Evolutionary conservation across 2,888 invertebrate species (phyloP), one percentile per base, ranked within the genome.

Genomic region (Andrena minutula): DNA sequence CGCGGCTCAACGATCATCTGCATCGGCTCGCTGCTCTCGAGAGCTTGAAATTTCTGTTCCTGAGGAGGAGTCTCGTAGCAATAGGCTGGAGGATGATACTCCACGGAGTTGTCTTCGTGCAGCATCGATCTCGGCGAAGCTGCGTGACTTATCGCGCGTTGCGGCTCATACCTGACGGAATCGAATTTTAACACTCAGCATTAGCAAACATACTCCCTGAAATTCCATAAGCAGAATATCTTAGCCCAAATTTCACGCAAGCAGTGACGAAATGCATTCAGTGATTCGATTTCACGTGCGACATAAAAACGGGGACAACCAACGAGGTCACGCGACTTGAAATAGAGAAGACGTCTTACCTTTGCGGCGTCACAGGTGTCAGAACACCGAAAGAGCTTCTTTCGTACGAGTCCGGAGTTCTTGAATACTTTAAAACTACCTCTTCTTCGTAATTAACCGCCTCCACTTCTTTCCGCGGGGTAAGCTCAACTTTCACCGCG

Each of bases 21-120:
- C 49, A 85, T 72, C 61, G 84, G 81, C 35, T 87, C 88, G 10
- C 64, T 70, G 58, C 56, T 77, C 49, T 92, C 90, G 23, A 83
- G 58, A 7, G 86, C 83, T 30, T 89, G 90, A 78, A 89, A 92
- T 74, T 89, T 89, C 10, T 89, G 85, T 41, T 92, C 93, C 71
- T 92, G 92, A 2, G 92, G 92, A 16, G 92, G 91, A 10, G 91
- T 92, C 66, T 93, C 92, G 80, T 92, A 93, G 72, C 92, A 92
- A 68, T 93, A 92, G 35, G 85, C 66, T n/a, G 90, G 86, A 2
- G 88, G 82, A 30, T 88, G 90, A 84, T 92, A 92, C 20, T 93
- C 93, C 86, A 90, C 81, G 3, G 93, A 92, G 78, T 89, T 92
- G 60, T 93, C 92, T 65, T 93, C 93, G 64, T 92, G 92, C 35